Conservation (phyloP, 1,140 invertebrate genomes). For the Diploscapter pachys region DNA sequence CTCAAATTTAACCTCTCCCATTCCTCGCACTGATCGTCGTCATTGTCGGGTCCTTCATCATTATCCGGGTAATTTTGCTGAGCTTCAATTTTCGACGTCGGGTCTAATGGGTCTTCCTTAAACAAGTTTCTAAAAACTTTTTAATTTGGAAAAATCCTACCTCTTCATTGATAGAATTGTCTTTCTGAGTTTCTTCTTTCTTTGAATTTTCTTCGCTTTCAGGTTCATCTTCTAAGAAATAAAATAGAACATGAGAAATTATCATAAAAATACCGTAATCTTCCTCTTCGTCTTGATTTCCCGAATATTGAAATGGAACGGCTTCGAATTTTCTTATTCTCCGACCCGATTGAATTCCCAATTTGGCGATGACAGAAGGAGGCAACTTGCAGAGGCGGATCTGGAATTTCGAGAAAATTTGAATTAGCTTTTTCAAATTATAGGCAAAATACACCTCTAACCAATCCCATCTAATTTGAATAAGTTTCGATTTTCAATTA, state of each 20-base stretch:
- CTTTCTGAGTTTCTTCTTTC: neutral
- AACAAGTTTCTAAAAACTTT: no score
- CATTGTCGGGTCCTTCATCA: slow-evolving; percentile 37
- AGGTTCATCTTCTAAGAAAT: slow-evolving; percentile 1
- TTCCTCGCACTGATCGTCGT: slow-evolving; percentile 46
- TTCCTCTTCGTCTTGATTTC: neutral
- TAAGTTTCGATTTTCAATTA: no score
- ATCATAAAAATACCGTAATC: slow-evolving; percentile 1
- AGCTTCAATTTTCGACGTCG: neutral
- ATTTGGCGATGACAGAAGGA: slow-evolving; percentile 63
- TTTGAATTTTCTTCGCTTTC: neutral
- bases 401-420: neutral
- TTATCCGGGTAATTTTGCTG: slow-evolving; percentile 16
- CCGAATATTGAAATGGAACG: slow-evolving; percentile 64
- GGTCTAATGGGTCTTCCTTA: slow-evolving; percentile 9
- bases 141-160: neutral
- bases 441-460: no score
- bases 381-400: slow-evolving; percentile 62
- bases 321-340: slow-evolving; percentile 61
- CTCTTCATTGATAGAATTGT: neutral
- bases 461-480: no score
- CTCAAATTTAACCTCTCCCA: slow-evolving; percentile 21
- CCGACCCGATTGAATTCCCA: slow-evolving; percentile 61
- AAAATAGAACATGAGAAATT: neutral
- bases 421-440: neutral